Evolutionary conservation across 2,888 invertebrate species (phyloP), one percentile per base, ranked within the genome.

Genomic region (Glaucopsyche alexis): DNA sequence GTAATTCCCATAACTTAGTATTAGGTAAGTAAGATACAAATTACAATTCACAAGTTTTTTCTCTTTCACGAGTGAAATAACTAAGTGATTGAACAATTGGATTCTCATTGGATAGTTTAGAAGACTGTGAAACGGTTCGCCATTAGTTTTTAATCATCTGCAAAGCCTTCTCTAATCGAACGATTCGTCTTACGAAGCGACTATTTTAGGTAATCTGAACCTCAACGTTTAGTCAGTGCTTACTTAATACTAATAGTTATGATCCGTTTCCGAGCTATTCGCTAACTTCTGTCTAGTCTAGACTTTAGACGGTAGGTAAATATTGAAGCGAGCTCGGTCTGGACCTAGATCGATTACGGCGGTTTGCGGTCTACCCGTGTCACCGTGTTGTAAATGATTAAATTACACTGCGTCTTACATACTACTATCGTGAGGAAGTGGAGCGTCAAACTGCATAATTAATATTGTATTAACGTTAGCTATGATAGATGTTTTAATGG

Each of bases 401-500:
- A 60, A 60, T 60, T 60, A 60, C 60, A 60, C 60, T 38, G 29
- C 60, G 60, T 60, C 60, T 60, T 14, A 60, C 60, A 60, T 60
- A 60, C 60, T 60, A 60, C 29, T 60, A 60, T 5, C 16, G 50
- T 6, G 60, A 38, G 60, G 60, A 38, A 38, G 60, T 13, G 60
- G 14, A 60, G 13, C 60, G 60, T 29, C 11, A 29, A 29, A 60
- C 55, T 60, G 55, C 16, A 60, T 60, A 38, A 60, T 60, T 60
- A 38, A 60, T 38, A 60, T 60, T 13, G 29, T 29, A 7, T 38
- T 38, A 60, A 38, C 38, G 29, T 60, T 38, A 60, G 13, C 29
- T 14, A 19, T 60, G 13, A 14, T 29, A 60, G 7, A 4, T 47
- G 42, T 6, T 47, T 47, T 11, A 14, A n/a, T n/a, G n/a, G n/a